Conservation (phyloP, 35 echinoderm and acorn worm genomes). For the Ophiothrix spiculata region DNA sequence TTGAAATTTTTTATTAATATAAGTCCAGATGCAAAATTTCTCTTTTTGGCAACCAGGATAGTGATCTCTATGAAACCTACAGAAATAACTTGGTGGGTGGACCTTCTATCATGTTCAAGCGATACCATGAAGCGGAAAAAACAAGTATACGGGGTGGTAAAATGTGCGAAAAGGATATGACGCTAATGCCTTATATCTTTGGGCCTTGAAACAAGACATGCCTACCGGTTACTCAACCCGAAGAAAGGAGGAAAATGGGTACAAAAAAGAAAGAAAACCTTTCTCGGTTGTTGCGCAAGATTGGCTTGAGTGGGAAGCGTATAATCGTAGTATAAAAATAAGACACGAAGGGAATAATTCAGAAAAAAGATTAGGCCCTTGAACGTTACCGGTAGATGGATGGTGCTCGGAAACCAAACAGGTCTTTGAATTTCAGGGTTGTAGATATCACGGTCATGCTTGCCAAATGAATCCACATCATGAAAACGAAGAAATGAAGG, state of each 20-base stretch:
- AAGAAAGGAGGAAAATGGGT: not conserved
- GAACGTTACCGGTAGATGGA: slow-evolving; percentile 1
- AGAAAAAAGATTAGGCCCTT: slow-evolving; percentile 4
- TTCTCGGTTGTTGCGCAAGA: slow-evolving; percentile 10
- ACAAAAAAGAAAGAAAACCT: slow-evolving; percentile 16
- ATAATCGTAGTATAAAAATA: not conserved
- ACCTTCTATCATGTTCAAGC: slow-evolving; percentile 13
- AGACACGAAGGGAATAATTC: slow-evolving; percentile 10
- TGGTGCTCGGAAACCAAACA: slow-evolving; percentile 7
- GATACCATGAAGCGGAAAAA: not conserved
- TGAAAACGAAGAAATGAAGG: not conserved
- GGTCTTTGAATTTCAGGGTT: slow-evolving; percentile 18
- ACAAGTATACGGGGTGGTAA: not conserved
- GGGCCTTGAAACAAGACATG: slow-evolving; percentile 36
- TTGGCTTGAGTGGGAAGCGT: slow-evolving; percentile 16
- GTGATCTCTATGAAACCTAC: slow-evolving; percentile 11
- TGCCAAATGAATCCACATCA: not conserved
- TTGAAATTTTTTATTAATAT: slow-evolving; percentile 23
- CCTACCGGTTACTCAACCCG: slow-evolving; percentile 13
- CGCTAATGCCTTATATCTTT: slow-evolving; percentile 7
- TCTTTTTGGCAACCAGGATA: not conserved
- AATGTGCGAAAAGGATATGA: slow-evolving; percentile 9
- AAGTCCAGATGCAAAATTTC: slow-evolving; percentile 20
- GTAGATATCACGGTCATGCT: slow-evolving; percentile 3
- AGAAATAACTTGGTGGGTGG: slow-evolving; percentile 19